Evolutionary conservation across 2,888 invertebrate species (phyloP).

Genomic region (Tuberolachnus salignus): DNA sequence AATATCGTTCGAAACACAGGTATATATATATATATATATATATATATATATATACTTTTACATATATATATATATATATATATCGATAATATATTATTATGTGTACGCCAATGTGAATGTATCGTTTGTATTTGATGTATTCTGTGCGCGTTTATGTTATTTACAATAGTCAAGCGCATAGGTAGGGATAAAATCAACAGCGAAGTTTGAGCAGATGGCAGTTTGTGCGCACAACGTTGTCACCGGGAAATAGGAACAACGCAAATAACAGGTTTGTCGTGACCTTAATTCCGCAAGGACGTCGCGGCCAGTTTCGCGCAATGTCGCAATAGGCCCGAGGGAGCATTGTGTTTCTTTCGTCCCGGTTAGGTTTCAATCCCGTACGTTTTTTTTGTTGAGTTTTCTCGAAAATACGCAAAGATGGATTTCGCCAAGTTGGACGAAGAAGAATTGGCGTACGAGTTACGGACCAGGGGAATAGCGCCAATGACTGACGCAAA

Average conservation of each 20-base stretch:
- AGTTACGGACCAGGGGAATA: conserved; percentile 54
- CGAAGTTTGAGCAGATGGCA: not conserved
- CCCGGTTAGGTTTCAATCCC: no score
- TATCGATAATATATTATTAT: no score
- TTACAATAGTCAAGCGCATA: not conserved
- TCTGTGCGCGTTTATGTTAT: not conserved
- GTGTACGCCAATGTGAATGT: no score
- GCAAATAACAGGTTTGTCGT: conserved; percentile 23
- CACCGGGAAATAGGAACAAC: conserved; percentile 5
- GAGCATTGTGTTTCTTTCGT: not conserved
- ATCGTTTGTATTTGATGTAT: no score
- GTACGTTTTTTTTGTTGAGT: not conserved
- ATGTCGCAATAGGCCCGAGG: not conserved
- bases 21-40: no score
- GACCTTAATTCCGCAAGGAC: conserved; percentile 34
- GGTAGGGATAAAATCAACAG: conserved; percentile 3
- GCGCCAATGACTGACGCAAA: conserved; percentile 31
- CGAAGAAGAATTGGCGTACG: conserved; percentile 57
- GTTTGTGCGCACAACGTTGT: conserved; percentile 18
- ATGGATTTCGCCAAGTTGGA: conserved; percentile 57
- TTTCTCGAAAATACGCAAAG: not conserved
- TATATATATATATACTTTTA: no score
- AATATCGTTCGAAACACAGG: no score
- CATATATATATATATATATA: no score
- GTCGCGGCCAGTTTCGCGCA: not conserved